Base-by-base conservation (phyloP, 1,140 invertebrate species). In the Drosophila lowei region DNA sequence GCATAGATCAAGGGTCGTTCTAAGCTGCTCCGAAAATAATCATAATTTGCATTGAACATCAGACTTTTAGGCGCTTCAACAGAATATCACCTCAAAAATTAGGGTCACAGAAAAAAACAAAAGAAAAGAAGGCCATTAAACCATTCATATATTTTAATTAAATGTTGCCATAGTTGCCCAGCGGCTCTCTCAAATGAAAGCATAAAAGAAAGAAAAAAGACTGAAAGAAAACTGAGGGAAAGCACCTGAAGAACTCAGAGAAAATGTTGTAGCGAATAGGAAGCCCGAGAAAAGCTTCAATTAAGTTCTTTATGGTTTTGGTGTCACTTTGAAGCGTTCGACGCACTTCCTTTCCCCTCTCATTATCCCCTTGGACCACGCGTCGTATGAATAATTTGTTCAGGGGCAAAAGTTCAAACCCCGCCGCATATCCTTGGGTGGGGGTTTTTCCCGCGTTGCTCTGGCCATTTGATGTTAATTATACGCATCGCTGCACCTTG, bases 161-260 rank as follows among this genome's bases (percentile, higher is more conserved):
- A 72, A 77, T 63, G 77, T 85, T 77, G 54, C 72, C 77, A 85
- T 85, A 85, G 80, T 85, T 68, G 72, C 76, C 58, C 28, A 42
- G 62, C 47, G 74, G 65, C 28, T 52, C 30, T 57, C 8, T 58
- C 42, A 49, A 67, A 68, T 52, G 58, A 72, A 56, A 47, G 48
- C 53, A 54, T 30, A 25, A 65, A 9, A 30, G 8, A 30, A 30
- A 9, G 28, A 30, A 30, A 3, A 30, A 30, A 9, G 8, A 30
- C 18, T 43, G 23, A 28, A 53, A 63, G 46, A 64, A 70, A 63
- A 23, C 23, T 23, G 23, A 23, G 50, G 54, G 49, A 68, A 84
- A 78, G 75, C 60, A 58, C 55, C 71, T 38, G 4, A 46, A 48
- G 71, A 73, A 80, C 75, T 70, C 66, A 49, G 50, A 18, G 61